These are phyloP conservation scores for Sacculina carcini DNA, from an alignment of 2,888 invertebrate species.

Conservation along the genomic window DNA sequence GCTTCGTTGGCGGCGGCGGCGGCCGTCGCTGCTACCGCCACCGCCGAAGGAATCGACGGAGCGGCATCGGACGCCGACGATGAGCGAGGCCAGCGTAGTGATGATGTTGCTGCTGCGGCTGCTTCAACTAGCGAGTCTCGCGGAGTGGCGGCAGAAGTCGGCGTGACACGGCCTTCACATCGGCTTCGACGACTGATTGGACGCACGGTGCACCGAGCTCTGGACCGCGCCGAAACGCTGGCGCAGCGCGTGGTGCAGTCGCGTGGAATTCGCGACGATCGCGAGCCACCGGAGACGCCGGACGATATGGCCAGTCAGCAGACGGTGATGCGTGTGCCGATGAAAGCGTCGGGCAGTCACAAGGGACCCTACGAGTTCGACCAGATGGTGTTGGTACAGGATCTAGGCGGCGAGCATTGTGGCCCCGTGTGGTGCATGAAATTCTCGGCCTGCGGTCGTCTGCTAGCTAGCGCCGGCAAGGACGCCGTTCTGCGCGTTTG, in stretches of 20 bases:
- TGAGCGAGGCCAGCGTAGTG: background rate
- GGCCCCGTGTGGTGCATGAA: conserved; percentile 98
- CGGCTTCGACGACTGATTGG: conserved; percentile 33
- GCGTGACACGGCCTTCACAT: background rate
- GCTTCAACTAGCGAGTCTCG: background rate
- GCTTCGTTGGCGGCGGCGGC: too few species aligned
- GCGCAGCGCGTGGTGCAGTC: conserved; percentile 63
- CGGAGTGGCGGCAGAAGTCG: background rate
- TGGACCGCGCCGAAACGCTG: conserved; percentile 65
- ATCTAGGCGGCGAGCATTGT: conserved; percentile 47
- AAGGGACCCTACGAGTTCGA: conserved; percentile 95
- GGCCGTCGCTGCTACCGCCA: background rate
- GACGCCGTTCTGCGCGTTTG: conserved; percentile 80
- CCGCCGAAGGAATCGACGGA: background rate
- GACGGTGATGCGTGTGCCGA: conserved; percentile 16
- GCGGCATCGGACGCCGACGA: background rate
- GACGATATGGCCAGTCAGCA: conserved; percentile 13
- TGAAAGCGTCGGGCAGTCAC: conserved; percentile 82
- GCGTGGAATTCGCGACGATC: conserved; percentile 20
- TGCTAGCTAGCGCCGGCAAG: conserved; percentile 90
- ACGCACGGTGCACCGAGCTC: conserved; percentile 66
- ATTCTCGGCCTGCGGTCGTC: conserved; percentile 78
- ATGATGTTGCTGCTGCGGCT: background rate
- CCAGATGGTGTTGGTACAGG: conserved; percentile 50
- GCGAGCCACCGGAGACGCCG: conserved; percentile 11